A percentile compares a stretch with the other conserved stretches of the same genome.
Evolutionary conservation across 2,888 invertebrate genomes (phyloP).

Genomic region (Archips xylosteana): DNA sequence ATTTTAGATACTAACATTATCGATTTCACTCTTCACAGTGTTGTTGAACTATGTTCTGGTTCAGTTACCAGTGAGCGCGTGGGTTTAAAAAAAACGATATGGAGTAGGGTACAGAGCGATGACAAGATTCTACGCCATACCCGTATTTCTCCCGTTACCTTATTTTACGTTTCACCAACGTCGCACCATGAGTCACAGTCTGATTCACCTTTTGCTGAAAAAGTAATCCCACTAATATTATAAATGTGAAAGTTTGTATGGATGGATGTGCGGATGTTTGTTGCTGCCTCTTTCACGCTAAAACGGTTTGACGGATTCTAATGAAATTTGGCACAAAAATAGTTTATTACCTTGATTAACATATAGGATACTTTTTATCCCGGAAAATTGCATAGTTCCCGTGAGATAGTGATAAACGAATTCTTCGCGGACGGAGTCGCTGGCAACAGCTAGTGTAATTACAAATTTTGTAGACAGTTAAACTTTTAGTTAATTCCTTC

Average conservation of each 20-base stretch:
- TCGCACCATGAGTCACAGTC: slow-evolving; percentile 18
- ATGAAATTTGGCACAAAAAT: no score
- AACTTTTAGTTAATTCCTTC: neutral
- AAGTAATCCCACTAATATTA: neutral
- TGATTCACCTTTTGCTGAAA: neutral
- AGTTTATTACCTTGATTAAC: no score
- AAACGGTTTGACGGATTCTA: no score
- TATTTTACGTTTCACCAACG: slow-evolving; percentile 16
- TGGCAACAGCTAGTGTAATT: no score
- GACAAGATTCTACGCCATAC: slow-evolving; percentile 19
- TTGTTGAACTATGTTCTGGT: slow-evolving; percentile 80
- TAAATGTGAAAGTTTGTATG: no score
- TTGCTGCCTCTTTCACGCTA: no score
- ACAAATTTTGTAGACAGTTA: neutral
- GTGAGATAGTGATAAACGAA: no score
- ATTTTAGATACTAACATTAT: slow-evolving; percentile 57
- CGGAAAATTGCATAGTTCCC: no score
- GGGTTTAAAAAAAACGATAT: slow-evolving; percentile 33
- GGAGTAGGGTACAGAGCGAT: slow-evolving; percentile 29
- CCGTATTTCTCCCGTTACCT: slow-evolving; percentile 1
- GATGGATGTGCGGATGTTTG: no score
- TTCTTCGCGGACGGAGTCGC: no score
- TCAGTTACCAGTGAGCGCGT: slow-evolving; percentile 50
- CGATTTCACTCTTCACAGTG: slow-evolving; percentile 74
- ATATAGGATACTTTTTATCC: no score